phyloP scores from a whole-genome alignment of 1,140 invertebrate genomes.

The Heliconius nattereri region DNA sequence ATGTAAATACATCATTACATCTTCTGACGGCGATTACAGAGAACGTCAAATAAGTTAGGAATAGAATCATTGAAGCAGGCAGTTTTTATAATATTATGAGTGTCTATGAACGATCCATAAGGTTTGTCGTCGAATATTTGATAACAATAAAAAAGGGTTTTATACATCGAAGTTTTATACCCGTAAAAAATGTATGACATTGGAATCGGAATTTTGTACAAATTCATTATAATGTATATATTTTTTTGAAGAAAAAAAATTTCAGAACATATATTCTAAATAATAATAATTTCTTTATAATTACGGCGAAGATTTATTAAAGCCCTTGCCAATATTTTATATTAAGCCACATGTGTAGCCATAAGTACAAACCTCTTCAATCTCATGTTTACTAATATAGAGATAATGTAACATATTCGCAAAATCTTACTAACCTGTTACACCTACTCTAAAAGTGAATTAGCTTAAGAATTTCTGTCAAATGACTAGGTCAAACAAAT shows the following conservation, averaged over 20 bases:
- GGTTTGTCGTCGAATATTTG: not conserved
- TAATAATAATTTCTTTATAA: not conserved
- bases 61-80: not conserved
- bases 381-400: not conserved
- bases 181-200: not conserved
- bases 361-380: not conserved
- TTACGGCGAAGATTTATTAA: too few relatives aligned
- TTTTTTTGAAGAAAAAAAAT: not conserved
- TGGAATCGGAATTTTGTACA: not conserved
- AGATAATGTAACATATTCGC: not conserved
- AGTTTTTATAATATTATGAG: not conserved
- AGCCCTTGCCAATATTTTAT: too few relatives aligned
- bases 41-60: not conserved
- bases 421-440: not conserved
- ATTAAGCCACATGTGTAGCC: too few relatives aligned
- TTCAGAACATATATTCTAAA: not conserved
- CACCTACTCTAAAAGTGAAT: slow-evolving; percentile 16
- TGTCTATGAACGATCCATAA: not conserved
- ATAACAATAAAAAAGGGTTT: slow-evolving; percentile 2
- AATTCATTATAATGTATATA: not conserved
- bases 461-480: slow-evolving; percentile 34
- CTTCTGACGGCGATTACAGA: not conserved
- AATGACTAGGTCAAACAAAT: slow-evolving; percentile 68
- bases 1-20: not conserved
- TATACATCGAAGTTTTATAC: too few relatives aligned